Evolutionary conservation across 2,113 vertebrate genomes (phyloP).

Genomic region (Chloropsis cyanopogon): DNA sequence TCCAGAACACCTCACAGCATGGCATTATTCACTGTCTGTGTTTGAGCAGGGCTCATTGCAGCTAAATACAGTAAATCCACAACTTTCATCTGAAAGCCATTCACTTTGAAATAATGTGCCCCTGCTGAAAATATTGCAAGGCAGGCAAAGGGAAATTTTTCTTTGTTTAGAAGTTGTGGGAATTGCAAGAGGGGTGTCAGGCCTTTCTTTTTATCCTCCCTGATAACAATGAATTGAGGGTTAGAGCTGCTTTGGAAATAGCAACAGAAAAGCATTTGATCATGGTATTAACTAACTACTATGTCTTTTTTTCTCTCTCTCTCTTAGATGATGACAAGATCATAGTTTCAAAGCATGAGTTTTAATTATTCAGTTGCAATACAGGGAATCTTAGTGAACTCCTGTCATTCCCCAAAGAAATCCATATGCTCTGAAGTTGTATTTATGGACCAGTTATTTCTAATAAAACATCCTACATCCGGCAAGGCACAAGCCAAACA

Average conservation of each 20-base stretch:
- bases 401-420: neutral
- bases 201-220: neutral
- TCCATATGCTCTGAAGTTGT: neutral
- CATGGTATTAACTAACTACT: neutral
- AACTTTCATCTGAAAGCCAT: neutral
- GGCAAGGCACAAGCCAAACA: neutral
- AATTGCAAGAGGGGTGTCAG: neutral
- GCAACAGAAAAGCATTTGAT: constrained; percentile 34
- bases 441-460: neutral
- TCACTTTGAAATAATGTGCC: neutral
- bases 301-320: neutral
- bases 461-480: neutral
- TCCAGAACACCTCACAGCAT: neutral
- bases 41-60: neutral
- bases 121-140: neutral
- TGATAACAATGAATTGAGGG: neutral
- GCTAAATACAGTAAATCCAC: neutral
- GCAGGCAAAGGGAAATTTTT: neutral
- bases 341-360: neutral
- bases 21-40: neutral
- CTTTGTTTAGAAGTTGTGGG: neutral
- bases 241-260: neutral
- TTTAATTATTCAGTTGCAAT: constrained; percentile 28
- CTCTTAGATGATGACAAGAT: neutral
- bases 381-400: neutral